These are phyloP conservation scores for Mastomys natalensis DNA, from an alignment of 2,113 vertebrate species.

Conservation along the genomic window DNA sequence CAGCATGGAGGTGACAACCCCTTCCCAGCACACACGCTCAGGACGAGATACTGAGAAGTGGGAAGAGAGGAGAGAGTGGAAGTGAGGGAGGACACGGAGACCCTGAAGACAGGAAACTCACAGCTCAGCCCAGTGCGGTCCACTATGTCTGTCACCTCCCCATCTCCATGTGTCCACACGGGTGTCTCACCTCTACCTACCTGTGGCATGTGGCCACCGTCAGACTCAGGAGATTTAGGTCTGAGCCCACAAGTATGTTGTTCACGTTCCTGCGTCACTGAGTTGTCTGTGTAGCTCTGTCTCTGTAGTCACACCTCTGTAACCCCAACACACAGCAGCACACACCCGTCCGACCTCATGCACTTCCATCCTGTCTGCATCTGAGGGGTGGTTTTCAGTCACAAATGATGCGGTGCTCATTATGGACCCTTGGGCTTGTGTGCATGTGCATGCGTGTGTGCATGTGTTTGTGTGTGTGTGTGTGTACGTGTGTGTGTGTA, in stretches of 20 bases:
- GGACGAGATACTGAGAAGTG: not conserved
- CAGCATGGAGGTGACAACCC: no score
- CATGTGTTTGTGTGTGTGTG: not conserved
- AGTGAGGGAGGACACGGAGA: not conserved
- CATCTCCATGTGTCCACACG: not conserved
- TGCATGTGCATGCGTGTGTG: no score
- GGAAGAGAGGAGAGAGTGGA: not conserved
- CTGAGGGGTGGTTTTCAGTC: not conserved
- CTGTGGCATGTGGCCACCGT: not conserved
- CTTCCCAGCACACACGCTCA: not conserved
- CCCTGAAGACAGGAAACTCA: rapidly evolving
- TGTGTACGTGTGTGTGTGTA: rapidly evolving
- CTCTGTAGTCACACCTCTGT: not conserved
- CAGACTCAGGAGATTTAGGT: not conserved
- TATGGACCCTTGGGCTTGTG: not conserved
- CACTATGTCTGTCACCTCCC: no score
- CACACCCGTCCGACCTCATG: not conserved
- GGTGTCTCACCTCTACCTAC: not conserved
- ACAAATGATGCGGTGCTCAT: not conserved
- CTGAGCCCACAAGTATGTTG: not conserved
- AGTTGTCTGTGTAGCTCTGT: not conserved
- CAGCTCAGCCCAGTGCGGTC: rapidly evolving
- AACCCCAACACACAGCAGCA: not conserved
- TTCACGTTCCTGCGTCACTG: not conserved
- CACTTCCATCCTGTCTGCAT: not conserved